phyloP scores from a whole-genome alignment of 2,888 invertebrate genomes.

The Frankliniella fusca region DNA sequence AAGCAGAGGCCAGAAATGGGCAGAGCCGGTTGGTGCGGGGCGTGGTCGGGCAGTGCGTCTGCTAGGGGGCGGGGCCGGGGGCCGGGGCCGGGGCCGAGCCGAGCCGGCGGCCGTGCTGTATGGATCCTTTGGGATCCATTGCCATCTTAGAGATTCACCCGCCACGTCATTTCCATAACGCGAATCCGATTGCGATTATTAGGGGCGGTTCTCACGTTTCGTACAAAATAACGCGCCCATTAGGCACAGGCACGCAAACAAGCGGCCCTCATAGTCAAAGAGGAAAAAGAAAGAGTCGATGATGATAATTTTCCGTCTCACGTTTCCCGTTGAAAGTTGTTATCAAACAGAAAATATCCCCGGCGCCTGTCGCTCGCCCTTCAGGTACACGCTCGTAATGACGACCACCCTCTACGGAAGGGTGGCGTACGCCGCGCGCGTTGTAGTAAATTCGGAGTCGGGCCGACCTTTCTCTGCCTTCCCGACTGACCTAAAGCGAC shows the following conservation, averaged over 20 bases:
- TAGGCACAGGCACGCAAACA: not conserved
- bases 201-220: not conserved
- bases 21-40: not conserved
- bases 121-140: not conserved
- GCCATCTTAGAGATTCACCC: not conserved
- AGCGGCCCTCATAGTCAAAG: not conserved
- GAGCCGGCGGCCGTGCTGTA: not conserved
- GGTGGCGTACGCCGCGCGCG: too few relatives aligned
- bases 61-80: not conserved
- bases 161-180: not conserved
- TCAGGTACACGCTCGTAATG: too few relatives aligned
- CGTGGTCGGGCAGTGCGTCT: not conserved
- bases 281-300: not conserved
- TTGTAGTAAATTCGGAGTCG: too few relatives aligned
- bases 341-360: not conserved
- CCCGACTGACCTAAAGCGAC: slow-evolving; percentile 8
- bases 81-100: not conserved
- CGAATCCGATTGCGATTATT: not conserved
- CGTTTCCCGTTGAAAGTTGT: not conserved
- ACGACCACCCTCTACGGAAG: too few relatives aligned
- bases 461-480: too few relatives aligned
- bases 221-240: not conserved
- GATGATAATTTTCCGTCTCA: not conserved
- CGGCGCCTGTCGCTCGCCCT: not conserved
- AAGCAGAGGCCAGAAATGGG: not conserved